Conservation (phyloP, 2,888 invertebrate species). For the Kryphioiulus occultus region DNA sequence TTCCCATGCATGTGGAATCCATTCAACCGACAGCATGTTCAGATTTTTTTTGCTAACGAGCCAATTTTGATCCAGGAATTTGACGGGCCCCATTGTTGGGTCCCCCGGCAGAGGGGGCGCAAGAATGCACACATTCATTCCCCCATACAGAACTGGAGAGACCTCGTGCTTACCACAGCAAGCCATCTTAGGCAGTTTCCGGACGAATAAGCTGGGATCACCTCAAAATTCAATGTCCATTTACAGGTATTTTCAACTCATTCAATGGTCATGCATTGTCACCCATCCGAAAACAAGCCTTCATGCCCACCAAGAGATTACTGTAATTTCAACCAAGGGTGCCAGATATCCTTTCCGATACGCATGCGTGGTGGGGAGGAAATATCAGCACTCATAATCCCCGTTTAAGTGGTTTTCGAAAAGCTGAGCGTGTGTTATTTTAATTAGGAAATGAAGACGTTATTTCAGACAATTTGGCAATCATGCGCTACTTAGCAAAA, state of each 20-base stretch:
- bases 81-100: background rate
- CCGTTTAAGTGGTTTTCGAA: background rate
- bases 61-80: background rate
- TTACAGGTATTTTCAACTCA: background rate
- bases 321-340: background rate
- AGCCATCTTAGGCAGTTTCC: background rate
- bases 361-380: background rate
- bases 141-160: too few relatives aligned
- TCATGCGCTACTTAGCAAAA: background rate
- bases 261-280: background rate
- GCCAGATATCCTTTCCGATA: background rate
- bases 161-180: background rate
- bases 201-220: background rate
- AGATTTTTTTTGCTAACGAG: background rate
- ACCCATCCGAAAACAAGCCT: background rate
- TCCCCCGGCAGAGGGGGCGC: background rate
- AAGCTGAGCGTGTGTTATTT: background rate
- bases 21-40: background rate
- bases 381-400: constrained; percentile 6
- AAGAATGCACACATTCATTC: background rate
- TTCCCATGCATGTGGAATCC: background rate
- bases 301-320: background rate
- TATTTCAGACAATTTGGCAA: background rate
- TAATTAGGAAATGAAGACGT: background rate
- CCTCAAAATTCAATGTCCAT: background rate